These are phyloP conservation scores for Vespertilio murinus DNA, from an alignment of 2,797 vertebrate species.

Conservation along the genomic window DNA sequence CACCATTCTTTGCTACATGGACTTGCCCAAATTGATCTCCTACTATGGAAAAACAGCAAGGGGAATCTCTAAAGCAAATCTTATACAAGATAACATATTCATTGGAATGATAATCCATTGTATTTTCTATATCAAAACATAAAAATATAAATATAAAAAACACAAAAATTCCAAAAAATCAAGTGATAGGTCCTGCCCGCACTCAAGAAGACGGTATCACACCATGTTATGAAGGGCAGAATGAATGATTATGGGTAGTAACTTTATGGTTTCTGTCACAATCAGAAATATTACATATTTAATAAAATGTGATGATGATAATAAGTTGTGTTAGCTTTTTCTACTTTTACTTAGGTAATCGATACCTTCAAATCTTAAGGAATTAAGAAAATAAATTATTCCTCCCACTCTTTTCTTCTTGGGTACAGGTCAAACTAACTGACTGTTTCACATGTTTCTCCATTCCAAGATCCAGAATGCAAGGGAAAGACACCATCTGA, in stretches of 20 bases:
- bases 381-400: neutral
- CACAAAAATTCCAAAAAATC: neutral
- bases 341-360: neutral
- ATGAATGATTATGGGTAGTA: neutral
- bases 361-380: neutral
- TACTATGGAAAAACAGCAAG: neutral
- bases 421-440: neutral
- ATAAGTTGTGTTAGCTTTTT: neutral
- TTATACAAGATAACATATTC: neutral
- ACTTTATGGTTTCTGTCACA: neutral
- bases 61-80: neutral
- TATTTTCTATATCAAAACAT: neutral
- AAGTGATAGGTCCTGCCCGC: neutral
- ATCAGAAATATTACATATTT: neutral
- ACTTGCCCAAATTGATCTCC: neutral
- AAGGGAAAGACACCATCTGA: neutral
- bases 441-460: neutral
- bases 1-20: neutral
- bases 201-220: neutral
- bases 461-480: neutral
- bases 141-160: neutral
- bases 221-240: neutral
- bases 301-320: neutral
- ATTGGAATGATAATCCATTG: neutral
- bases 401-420: neutral